Evolutionary conservation across 1,140 invertebrate genomes (phyloP), one percentile per base, ranked within the genome.

Genomic region (Sitobion miscanthi): DNA sequence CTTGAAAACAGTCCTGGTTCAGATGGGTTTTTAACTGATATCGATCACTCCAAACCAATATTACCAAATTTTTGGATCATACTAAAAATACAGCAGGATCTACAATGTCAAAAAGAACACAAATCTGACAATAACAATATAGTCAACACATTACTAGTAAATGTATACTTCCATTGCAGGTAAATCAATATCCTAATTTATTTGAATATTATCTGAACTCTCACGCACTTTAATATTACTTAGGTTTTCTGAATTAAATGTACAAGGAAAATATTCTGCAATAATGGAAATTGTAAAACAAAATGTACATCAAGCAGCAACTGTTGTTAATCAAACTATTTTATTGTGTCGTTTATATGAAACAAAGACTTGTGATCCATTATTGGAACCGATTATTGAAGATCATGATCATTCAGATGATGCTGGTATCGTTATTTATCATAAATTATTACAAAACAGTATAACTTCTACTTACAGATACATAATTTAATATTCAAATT

Each of bases 51-150:
- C 87, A 95, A 96, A 93, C 95, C 95, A 45, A 94, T 95, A 38
- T 94, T 97, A n/a, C 97, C 97, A 0, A 96, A 97, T 94, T 98
- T 98, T 95, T 98, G 97, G 97, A 95, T 98, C 3, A 97, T 98
- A 89, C 95, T 97, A 94, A 96, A 96, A 94, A 95, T 98, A 42
- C 49, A 93, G n/a, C 47, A 21, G 0, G 30, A 86, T 42, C 8
- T 52, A 42, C 35, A 30, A 42, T 35, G 38, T 9, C 77, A 93
- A 85, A 93, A 93, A 21, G 89, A 90, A 45, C 14, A 90, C 20
- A 62, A 62, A 9, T 69, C 42, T 45, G 89, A 69, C 0, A 62
- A 62, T 57, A 90, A 42, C 25, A 45, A 45, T 6, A 25, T 23
- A 23, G 54, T 90, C 14, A 85, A 57, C 35, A 77, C 91, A 57